Evolutionary conservation across 2,888 invertebrate species (phyloP).

Genomic region (Dyspetes luteomarginatus): DNA sequence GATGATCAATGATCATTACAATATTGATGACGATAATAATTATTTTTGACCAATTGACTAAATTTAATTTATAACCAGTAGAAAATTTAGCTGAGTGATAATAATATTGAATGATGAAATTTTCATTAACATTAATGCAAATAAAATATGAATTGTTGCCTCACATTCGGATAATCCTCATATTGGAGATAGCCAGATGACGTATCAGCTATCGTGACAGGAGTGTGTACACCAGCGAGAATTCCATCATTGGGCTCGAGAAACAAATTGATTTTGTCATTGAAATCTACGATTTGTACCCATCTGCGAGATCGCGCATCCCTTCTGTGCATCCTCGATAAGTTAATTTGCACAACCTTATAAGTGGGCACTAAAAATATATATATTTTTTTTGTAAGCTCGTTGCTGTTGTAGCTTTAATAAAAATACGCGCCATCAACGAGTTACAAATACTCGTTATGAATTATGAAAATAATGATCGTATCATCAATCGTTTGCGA

Average conservation of each 20-base stretch:
- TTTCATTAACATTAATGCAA: not conserved
- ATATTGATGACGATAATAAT: not conserved
- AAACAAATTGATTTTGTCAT: not conserved
- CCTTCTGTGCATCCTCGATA: not conserved
- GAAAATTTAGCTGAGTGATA: not conserved
- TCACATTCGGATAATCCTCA: not conserved
- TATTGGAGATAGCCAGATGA: not conserved
- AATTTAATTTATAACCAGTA: too few species aligned
- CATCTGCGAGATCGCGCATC: not conserved
- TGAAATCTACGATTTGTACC: not conserved
- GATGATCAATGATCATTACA: too few species aligned
- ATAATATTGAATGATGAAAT: not conserved
- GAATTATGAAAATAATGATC: too few species aligned
- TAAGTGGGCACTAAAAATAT: constrained; percentile 3
- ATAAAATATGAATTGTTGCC: not conserved
- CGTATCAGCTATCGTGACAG: not conserved
- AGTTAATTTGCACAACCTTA: not conserved
- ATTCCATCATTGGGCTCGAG: not conserved
- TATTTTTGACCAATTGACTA: not conserved
- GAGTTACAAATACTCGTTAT: too few species aligned
- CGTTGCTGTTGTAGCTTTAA: too few species aligned
- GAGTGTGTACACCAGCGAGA: constrained; percentile 1
- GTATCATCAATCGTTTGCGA: too few species aligned
- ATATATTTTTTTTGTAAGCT: not conserved
- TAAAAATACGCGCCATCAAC: too few species aligned